Evolutionary conservation across 2,113 vertebrate genomes (phyloP).

Genomic region (Emydura subglobosa): DNA sequence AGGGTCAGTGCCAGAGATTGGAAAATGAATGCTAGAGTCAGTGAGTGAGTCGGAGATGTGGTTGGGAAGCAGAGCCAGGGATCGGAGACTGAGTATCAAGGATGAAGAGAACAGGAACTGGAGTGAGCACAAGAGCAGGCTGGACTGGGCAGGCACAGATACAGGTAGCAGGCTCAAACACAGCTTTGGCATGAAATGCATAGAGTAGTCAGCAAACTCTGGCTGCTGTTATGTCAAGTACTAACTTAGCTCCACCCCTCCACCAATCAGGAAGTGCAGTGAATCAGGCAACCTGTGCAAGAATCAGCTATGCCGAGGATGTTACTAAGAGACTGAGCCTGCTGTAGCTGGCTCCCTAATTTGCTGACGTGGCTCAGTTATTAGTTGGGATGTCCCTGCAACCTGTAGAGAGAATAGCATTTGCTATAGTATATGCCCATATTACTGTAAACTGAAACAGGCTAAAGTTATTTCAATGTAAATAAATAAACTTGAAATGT

Average conservation of each 20-base stretch:
- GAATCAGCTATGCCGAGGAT: background rate
- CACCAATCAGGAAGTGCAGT: background rate
- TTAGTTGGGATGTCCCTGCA: background rate
- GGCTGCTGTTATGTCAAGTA: background rate
- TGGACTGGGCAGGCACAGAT: background rate
- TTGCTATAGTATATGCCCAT: background rate
- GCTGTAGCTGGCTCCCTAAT: background rate
- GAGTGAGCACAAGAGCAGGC: background rate
- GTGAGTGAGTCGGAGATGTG: background rate
- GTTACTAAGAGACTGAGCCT: background rate
- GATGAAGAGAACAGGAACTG: background rate
- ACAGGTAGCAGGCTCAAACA: background rate
- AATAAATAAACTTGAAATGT: background rate
- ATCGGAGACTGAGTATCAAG: background rate
- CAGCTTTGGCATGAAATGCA: background rate
- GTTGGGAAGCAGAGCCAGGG: background rate
- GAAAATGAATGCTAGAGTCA: background rate
- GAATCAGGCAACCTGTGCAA: background rate
- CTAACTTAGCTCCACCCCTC: background rate
- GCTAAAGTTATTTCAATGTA: constrained; percentile 28
- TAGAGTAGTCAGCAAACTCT: background rate
- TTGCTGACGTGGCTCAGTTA: constrained; percentile 13
- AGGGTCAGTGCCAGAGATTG: background rate
- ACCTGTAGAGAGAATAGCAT: background rate
- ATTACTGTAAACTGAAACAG: background rate